Conservation (phyloP, 2,113 vertebrate species). For the Amphiprion ocellaris region DNA sequence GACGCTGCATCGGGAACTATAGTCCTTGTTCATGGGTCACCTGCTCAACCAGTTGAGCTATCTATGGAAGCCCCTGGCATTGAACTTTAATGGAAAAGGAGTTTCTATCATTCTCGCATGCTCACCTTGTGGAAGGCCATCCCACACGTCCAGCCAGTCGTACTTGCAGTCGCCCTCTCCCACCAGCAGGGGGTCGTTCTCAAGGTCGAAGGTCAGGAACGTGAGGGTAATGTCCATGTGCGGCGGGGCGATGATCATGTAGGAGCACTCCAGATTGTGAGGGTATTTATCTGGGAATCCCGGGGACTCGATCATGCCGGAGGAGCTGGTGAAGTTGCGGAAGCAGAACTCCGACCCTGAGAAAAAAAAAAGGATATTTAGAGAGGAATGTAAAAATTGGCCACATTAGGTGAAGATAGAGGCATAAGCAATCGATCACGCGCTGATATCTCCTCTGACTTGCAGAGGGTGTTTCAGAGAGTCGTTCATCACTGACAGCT, state of each 20-base stretch:
- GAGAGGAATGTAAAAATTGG: constrained; percentile 33
- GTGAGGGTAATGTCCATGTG: constrained; percentile 95
- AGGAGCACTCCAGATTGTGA: constrained; percentile 96
- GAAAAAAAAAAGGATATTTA: constrained; percentile 31
- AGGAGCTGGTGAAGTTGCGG: constrained; percentile 93
- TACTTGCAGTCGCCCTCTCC: constrained; percentile 98
- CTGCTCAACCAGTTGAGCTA: too few relatives aligned
- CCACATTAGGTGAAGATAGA: constrained; percentile 34
- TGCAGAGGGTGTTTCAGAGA: constrained; percentile 64
- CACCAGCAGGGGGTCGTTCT: constrained; percentile 94
- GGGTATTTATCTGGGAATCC: constrained; percentile 98
- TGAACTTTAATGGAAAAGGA: too few relatives aligned
- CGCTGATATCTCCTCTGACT: constrained; percentile 66
- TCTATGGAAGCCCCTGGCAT: too few relatives aligned
- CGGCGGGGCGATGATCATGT: constrained; percentile 95
- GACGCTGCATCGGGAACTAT: too few relatives aligned
- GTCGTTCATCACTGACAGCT: constrained; percentile 66
- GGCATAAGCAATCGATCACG: constrained; percentile 60
- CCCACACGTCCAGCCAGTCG: constrained; percentile 98
- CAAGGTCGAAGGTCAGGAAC: constrained; percentile 95
- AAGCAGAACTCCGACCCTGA: constrained; percentile 98
- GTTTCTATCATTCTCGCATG: too few relatives aligned
- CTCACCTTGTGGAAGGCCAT: constrained; percentile 95
- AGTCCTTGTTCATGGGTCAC: too few relatives aligned
- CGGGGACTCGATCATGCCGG: constrained; percentile 94